Evolutionary conservation across 1,140 invertebrate genomes (phyloP).

Genomic region (Drosophila bocki): DNA sequence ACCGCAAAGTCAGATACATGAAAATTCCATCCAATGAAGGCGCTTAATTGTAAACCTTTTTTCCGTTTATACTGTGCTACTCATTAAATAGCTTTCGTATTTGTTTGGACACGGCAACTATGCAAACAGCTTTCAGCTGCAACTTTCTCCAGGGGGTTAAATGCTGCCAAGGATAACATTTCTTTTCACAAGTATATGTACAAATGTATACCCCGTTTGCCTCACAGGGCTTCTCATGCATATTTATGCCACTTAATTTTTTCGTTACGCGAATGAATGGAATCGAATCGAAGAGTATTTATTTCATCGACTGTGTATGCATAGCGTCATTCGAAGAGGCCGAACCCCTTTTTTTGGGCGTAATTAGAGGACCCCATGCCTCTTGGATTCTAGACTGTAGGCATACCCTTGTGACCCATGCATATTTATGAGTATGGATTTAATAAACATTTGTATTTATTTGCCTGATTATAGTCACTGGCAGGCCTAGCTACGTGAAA

Average conservation of each 20-base stretch:
- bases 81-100: conserved; percentile 65
- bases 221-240: conserved; percentile 63
- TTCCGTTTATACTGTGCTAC: conserved; percentile 21
- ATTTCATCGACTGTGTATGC: conserved; percentile 33
- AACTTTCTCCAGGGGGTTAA: conserved; percentile 49
- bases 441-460: conserved; percentile 66
- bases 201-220: background rate
- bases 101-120: conserved; percentile 68
- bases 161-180: conserved; percentile 28
- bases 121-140: conserved; percentile 56
- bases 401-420: conserved; percentile 35
- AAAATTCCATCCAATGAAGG: conserved; percentile 60
- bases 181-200: conserved; percentile 10
- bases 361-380: conserved; percentile 61
- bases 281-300: conserved; percentile 46
- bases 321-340: no score
- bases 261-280: conserved; percentile 40
- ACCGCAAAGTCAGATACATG: conserved; percentile 72
- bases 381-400: conserved; percentile 10
- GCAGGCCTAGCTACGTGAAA: background rate
- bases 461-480: conserved; percentile 24
- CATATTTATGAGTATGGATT: conserved; percentile 84
- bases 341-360: conserved; percentile 25
- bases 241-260: conserved; percentile 79
- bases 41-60: conserved; percentile 71